A percentile compares a stretch with the other conserved stretches of the same genome.
These are phyloP conservation scores for Limulus polyphemus DNA, from an alignment of 2,888 invertebrate genomes.

Conservation along the genomic window DNA sequence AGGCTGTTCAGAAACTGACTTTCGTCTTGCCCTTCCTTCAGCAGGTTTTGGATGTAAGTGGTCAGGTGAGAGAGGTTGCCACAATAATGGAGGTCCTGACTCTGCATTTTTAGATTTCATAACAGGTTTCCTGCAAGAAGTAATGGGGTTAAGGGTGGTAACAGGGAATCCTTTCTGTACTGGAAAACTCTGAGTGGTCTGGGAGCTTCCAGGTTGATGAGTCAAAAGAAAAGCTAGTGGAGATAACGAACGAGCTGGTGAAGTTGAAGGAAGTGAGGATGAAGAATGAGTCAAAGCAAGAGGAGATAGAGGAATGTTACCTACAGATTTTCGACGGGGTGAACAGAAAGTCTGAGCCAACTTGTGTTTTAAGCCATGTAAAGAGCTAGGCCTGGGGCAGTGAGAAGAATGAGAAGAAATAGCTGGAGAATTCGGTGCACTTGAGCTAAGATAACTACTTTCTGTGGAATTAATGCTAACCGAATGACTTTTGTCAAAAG, in stretches of 20 bases:
- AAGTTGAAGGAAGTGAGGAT: constrained; percentile 59
- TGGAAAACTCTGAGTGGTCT: constrained; percentile 3
- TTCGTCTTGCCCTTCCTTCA: constrained; percentile 17
- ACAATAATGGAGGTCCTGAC: constrained; percentile 75
- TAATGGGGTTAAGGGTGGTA: constrained; percentile 37
- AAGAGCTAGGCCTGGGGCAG: constrained; percentile 77
- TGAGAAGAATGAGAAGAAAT: constrained; percentile 38
- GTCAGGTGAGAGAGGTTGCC: constrained; percentile 64
- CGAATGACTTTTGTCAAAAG: constrained; percentile 36
- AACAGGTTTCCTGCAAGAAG: constrained; percentile 50
- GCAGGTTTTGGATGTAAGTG: constrained; percentile 54
- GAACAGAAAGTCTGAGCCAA: constrained; percentile 50
- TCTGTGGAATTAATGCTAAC: constrained; percentile 41
- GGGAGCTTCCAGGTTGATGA: constrained; percentile 17
- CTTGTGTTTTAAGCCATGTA: constrained; percentile 94
- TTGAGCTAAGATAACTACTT: constrained; percentile 41
- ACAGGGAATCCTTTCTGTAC: constrained; percentile 22
- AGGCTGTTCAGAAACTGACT: constrained; percentile 20
- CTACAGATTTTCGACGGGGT: constrained; percentile 68
- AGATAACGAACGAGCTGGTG: constrained; percentile 71
- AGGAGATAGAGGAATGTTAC: constrained; percentile 91
- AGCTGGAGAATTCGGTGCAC: constrained; percentile 40
- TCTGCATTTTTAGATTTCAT: constrained; percentile 67
- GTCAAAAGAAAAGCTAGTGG: constrained; percentile 59
- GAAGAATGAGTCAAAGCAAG: constrained; percentile 90